phyloP scores from a whole-genome alignment of 2,888 invertebrate genomes.

The Romanomermis culicivorax region DNA sequence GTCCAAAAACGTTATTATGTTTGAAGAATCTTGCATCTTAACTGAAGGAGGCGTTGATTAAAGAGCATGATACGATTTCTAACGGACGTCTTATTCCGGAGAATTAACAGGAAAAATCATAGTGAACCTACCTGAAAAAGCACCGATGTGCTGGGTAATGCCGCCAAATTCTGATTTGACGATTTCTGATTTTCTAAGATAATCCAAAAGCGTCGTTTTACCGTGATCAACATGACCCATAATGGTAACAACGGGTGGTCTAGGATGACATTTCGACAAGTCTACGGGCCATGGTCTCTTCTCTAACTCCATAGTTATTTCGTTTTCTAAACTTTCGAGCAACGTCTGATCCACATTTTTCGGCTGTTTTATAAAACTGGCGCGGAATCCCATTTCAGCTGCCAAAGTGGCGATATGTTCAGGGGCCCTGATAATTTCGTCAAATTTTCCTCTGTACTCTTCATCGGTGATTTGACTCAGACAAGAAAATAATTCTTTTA shows the following conservation, averaged over 20 bases:
- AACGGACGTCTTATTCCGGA: too few relatives aligned
- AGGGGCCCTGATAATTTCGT: too few relatives aligned
- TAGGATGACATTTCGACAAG: slow-evolving; percentile 42
- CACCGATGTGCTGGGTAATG: slow-evolving; percentile 96
- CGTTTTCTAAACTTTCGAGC: background rate
- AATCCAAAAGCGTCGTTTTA: slow-evolving; percentile 82
- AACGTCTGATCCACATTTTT: background rate
- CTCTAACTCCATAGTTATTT: background rate
- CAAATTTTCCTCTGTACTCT: too few relatives aligned
- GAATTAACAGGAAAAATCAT: too few relatives aligned
- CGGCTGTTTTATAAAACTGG: background rate
- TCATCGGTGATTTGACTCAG: too few relatives aligned
- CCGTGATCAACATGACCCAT: slow-evolving; percentile 99
- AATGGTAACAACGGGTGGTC: slow-evolving; percentile 84
- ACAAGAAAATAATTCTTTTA: too few relatives aligned
- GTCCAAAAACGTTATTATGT: slow-evolving; percentile 66
- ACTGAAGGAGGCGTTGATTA: slow-evolving; percentile 4
- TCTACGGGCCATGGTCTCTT: slow-evolving; percentile 37
- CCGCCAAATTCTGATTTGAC: slow-evolving; percentile 87
- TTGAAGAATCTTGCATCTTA: background rate
- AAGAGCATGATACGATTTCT: background rate
- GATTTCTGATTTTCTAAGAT: slow-evolving; percentile 58
- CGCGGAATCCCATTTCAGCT: background rate
- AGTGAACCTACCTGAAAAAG: too few relatives aligned
- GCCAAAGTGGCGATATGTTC: too few relatives aligned